Evolutionary conservation across 2,888 invertebrate species (phyloP), one percentile per base, ranked within the genome.

Genomic region (Rhaphigaster nebulosa): DNA sequence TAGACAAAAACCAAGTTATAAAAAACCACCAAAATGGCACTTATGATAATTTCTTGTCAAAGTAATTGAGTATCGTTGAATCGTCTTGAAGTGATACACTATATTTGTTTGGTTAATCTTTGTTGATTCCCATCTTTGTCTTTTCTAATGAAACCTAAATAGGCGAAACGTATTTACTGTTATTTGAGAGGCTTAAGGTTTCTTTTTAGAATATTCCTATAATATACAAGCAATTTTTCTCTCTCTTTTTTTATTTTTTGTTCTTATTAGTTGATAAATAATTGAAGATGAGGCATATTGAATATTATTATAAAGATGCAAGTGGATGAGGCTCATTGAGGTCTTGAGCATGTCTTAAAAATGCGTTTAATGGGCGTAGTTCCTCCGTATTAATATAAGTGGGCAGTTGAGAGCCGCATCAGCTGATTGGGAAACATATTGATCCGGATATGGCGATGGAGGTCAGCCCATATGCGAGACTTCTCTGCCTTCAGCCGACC

Each of bases 391-490:
- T 84, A 41, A 34, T 84, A 45, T 50, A 84, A 84, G 84, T 50
- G 45, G 84, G 45, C 41, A 84, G 84, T 84, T 26, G n/a, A 84
- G 45, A n/a, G 84, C 45, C 23, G 50, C 15, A 84, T 84, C 84
- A 84, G 84, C 84, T 84, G 84, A 84, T 84, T 13, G 45, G 45
- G 45, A 45, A 84, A 84, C 45, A 45, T 45, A 45, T 45, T 84
- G 45, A 45, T 45, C n/a, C 45, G 45, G 84, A 13, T 13, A 2
- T 26, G 3, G 2, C 13, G n/a, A 5, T 10, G 5, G 65, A 65
- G 65, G 65, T 29, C 65, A 15, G 18, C 29, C 65, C 65, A 29
- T 65, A 15, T 18, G 29, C 1, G 65, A 65, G 29, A 29, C 15
- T 65, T 29, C 18, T 12, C 65, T 29, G 18, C 18, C 41, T 26